These are phyloP conservation scores for Acronicta alni DNA, from an alignment of 2,888 invertebrate species.

Conservation along the genomic window DNA sequence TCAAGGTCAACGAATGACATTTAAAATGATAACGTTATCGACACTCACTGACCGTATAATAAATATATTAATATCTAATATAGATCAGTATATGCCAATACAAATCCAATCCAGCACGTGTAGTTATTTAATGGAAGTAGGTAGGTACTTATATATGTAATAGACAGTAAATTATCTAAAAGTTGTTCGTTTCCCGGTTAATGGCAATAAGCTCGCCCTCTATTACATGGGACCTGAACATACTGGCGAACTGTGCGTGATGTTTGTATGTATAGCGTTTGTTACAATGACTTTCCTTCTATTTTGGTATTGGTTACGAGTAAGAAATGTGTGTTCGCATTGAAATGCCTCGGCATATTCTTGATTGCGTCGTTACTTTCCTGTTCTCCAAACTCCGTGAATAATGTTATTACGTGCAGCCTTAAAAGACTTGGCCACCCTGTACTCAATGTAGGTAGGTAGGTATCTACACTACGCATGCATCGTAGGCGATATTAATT, in stretches of 20 bases:
- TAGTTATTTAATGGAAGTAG: not conserved
- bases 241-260: too few relatives aligned
- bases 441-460: not conserved
- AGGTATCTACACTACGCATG: not conserved
- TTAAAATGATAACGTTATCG: slow-evolving; percentile 34
- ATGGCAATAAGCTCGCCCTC: too few relatives aligned
- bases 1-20: slow-evolving; percentile 24
- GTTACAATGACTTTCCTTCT: slow-evolving; percentile 2
- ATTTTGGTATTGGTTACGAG: slow-evolving; percentile 11
- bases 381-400: slow-evolving; percentile 24
- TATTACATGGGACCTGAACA: too few relatives aligned
- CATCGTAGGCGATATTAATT: slow-evolving; percentile 20
- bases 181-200: too few relatives aligned
- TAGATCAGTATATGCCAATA: slow-evolving; percentile 19
- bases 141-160: too few relatives aligned
- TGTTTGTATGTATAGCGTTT: too few relatives aligned
- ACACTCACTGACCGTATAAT: slow-evolving; percentile 18
- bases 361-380: slow-evolving; percentile 18
- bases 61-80: slow-evolving; percentile 11
- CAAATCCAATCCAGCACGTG: slow-evolving; percentile 9
- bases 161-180: too few relatives aligned
- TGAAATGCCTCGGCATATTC: slow-evolving; percentile 5
- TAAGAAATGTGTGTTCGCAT: not conserved
- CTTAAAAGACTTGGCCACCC: slow-evolving; percentile 11
- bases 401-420: slow-evolving; percentile 24